Base-by-base conservation (phyloP, 2,888 invertebrate genomes). In the Pimpla rufipes region DNA sequence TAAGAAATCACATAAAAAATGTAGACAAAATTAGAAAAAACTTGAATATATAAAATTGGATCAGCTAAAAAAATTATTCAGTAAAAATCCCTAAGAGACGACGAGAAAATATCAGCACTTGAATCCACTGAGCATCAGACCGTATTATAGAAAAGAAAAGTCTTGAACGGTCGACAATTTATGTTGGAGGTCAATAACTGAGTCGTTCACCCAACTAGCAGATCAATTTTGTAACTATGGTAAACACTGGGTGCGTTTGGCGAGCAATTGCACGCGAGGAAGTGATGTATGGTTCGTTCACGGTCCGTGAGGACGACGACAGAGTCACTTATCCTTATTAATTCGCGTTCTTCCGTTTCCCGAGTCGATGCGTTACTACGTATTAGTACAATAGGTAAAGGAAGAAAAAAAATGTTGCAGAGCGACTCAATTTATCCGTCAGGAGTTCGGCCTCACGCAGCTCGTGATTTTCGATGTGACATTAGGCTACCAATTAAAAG, bases 401-500 rank as follows among this genome's bases (percentile, higher is more conserved):
- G n/a, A n/a, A n/a, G n/a, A n/a, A n/a, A 68, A 47, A 62, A 68
- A 50, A 18, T 35, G 37, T 57, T 70, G 55, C 70, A 13, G 68
- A 66, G 57, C 45, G 71, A 18, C 70, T 64, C 18, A 6, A 62
- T 35, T 62, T 59, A 37, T 16, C 50, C 59, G n/a, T 8, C 50
- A 37, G 47, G 37, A 10, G 8, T 74, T 62, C 45, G 62, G 4
- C 18, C n/a, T 37, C 37, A 23, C 16, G 42, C 10, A 5, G 18
- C 23, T 59, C 52, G 67, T 5, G 1, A 73, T 45, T 75, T 79
- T 55, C 75, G 23, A 76, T 79, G 62, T 73, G 73, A 83, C 79
- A 75, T 79, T 79, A 81, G 79, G 50, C 79, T 10, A 42, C 81
- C 84, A 85, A 83, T 83, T 85, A 85, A 57, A 84, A 73, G 80